Base-by-base conservation (phyloP, 1,140 invertebrate genomes). In the Choristoneura fumiferana region DNA sequence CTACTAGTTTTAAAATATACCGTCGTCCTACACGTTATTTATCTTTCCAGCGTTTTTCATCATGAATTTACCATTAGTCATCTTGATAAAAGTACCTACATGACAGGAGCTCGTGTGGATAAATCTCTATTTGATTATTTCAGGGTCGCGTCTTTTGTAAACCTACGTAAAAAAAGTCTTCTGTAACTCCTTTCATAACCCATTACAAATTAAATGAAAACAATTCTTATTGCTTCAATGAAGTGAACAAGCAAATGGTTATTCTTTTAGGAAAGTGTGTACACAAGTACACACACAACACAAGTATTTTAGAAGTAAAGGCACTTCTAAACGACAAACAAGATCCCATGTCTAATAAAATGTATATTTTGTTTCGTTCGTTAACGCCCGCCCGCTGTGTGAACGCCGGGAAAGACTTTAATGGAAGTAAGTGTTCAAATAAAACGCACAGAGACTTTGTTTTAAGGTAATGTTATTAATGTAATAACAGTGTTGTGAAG, bases 1-100 rank as follows among this genome's bases (percentile, higher is more conserved):
- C 43, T 49, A 5, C 8, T 43, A 14, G 8, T 29, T 22, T 18
- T 49, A 49, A 49, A 49, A 49, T 49, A 33, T 49, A 49, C 18
- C 43, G 43, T n/a, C n/a, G n/a, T 49, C 43, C 43, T 49, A 49
- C 43, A 49, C 43, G 12, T 17, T 49, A 49, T 33, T 49, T 49
- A 49, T 49, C 43, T 49, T 33, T 22, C 5, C 14, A 49, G 17
- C 18, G 43, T 49, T 33, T 49, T 49, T 49, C 43, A 29, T 33
- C 43, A 13, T 49, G 9, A 22, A 49, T 49, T 49, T 49, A 22
- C 22, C 43, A 13, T 49, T 33, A 49, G 43, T 49, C 22, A 49
- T 33, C n/a, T 33, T 49, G 43, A 49, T 33, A 29, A 45, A 18
- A 49, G 10, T 49, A 49, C n/a, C n/a, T n/a, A n/a, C 43, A 29